A percentile compares a stretch with the other conserved stretches of the same genome.
Evolutionary conservation across 2,888 invertebrate species (phyloP).

Genomic region (Drosophila incognita): DNA sequence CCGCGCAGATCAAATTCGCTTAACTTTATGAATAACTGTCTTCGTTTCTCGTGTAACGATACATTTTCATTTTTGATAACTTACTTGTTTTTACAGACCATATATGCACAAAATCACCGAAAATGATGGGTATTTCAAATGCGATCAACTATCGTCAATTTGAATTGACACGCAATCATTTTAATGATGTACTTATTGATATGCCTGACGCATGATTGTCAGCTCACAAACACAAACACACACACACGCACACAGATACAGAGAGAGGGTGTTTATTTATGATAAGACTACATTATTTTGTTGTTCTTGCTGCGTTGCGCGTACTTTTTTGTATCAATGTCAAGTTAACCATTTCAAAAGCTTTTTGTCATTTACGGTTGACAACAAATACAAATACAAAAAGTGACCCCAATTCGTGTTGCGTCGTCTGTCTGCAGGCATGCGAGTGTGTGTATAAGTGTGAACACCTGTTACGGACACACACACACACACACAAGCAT

Average conservation of each 20-base stretch:
- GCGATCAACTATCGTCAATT: not conserved
- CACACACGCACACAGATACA: not conserved
- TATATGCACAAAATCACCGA: not conserved
- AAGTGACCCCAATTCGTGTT: slow-evolving; percentile 60
- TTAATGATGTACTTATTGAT: slow-evolving; percentile 63
- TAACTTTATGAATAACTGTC: not conserved
- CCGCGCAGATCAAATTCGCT: not conserved
- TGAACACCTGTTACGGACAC: slow-evolving; percentile 19
- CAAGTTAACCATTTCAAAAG: slow-evolving; percentile 68
- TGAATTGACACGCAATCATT: slow-evolving; percentile 42
- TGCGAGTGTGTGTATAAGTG: slow-evolving; percentile 4
- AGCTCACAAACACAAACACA: slow-evolving; percentile 8
- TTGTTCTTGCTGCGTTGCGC: slow-evolving; percentile 24
- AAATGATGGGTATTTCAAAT: slow-evolving; percentile 22
- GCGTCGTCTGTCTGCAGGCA: slow-evolving; percentile 4
- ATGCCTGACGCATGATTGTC: slow-evolving; percentile 60
- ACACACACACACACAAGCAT: slow-evolving; percentile 3
- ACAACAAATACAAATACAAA: slow-evolving; percentile 39
- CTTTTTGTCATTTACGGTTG: slow-evolving; percentile 47
- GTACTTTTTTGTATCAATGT: slow-evolving; percentile 65
- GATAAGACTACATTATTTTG: slow-evolving; percentile 57
- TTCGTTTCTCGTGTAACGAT: not conserved
- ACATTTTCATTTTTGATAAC: not conserved
- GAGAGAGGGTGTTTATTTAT: slow-evolving; percentile 39
- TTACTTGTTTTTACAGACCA: not conserved